Evolutionary conservation across 2,888 invertebrate genomes (phyloP), one percentile per base, ranked within the genome.

Genomic region (Pyrocoelia pectoralis): DNA sequence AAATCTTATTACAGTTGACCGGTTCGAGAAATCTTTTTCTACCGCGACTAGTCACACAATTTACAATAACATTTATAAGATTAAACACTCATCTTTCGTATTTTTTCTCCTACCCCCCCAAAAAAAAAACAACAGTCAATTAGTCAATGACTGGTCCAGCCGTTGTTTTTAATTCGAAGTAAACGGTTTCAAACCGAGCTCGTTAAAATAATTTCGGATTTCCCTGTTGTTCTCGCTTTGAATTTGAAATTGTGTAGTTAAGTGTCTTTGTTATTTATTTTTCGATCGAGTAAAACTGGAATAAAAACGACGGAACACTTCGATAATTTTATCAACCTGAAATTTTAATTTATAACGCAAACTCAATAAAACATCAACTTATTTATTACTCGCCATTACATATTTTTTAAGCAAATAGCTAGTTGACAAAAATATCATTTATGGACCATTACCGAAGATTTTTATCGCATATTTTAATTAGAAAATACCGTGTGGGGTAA

Each of bases 121-220:
- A 74, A 73, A 74, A 72, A 75, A 77, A 75, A 76, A 76, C 75
- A 76, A 76, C 75, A 74, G 74, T 74, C 74, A 77, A 77, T 76
- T 77, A 77, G 73, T 73, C 73, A 74, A 73, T 70, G 68, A 66
- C 73, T 70, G 72, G 68, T 61, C 71, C 72, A 73, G 69, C 71
- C 74, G 73, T 73, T 74, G 72, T 76, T 74, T 75, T 74, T 33
- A 74, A 74, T 74, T 71, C 71, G 72, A 74, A 74, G 71, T 73
- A 73, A 75, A 75, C 72, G 72, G 69, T 68, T 71, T 68, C 71
- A 66, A 64, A 33, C 67, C 57, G 59, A 53, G 56, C 72, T 74
- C 73, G 73, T 76, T 76, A 74, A 74, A 74, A 73, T 73, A 73
- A 76, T 75, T 74, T 71, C 59, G 63, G 68, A 64, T 68, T 67